Base-by-base conservation (phyloP, 2,888 invertebrate genomes). In the Anaspis maculata region DNA sequence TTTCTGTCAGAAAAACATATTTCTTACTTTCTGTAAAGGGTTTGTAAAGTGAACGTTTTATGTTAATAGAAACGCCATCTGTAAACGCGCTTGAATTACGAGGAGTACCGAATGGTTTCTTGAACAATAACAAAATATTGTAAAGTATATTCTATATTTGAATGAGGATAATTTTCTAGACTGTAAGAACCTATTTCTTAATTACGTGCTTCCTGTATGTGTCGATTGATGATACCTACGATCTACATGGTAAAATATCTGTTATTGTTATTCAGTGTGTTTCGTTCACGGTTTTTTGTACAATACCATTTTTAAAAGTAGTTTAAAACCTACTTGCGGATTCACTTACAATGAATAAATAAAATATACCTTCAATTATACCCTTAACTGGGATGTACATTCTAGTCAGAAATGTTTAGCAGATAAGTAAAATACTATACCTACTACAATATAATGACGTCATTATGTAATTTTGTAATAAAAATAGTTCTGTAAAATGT, bases 191-290 rank as follows among this genome's bases (percentile, higher is more conserved):
- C 40, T 33, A 25, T 45, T 45, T 51, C 49, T 51, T 50, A 42
- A 51, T 53, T 56, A 50, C 47, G 58, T 58, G 58, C 58, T 58
- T 58, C 58, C 58, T 54, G 42, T 47, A 48, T 52, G 48, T 51
- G 51, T 56, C 53, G 51, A 52, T 52, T 49, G 44, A 44, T 42
- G n/a, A n/a, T n/a, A n/a, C n/a, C n/a, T n/a, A 46, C 42, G 39
- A 42, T 43, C 38, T 44, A 43, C 41, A 34, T 36, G 36, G 38
- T 43, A 38, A 14, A 34, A 22, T 32, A 33, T 38, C 28, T 30
- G 32, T 38, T 45, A 38, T 35, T 34, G 44, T 34, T 42, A 42
- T 43, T 51, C 42, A 41, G 41, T 47, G 45, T 49, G 23, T 42
- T 43, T 42, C 41, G 31, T 29, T 15, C 12, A 26, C 28, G 24